Percentiles rank a stretch among this genome's conserved stretches.
Conservation (phyloP, 2,888 invertebrate genomes). For the Drosophila prostipennis region DNA sequence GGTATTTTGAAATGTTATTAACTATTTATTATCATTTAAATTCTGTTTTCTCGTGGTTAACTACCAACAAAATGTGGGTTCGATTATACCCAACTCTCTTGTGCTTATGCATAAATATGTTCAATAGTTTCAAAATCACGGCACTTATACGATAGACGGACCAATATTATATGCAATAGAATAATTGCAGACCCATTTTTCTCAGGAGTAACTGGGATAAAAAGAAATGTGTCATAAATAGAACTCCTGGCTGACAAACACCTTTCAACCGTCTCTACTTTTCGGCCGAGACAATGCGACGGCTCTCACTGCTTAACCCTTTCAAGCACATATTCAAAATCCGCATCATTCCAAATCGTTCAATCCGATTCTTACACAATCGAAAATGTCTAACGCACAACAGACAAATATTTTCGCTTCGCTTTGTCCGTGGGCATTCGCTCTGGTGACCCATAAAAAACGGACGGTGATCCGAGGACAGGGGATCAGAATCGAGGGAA, state of each 20-base stretch:
- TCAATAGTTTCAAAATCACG: too few species aligned
- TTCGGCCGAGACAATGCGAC: conserved; percentile 24
- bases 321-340: conserved; percentile 40
- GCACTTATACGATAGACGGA: too few species aligned
- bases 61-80: too few species aligned
- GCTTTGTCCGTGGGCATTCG: conserved; percentile 51
- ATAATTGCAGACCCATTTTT: too few species aligned
- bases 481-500: conserved; percentile 1
- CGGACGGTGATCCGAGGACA: conserved; percentile 1
- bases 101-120: too few species aligned
- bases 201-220: neutral
- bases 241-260: neutral
- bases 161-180: too few species aligned
- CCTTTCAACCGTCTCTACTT: neutral
- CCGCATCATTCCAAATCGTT: conserved; percentile 47
- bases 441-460: conserved; percentile 68
- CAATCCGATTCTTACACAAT: conserved; percentile 52
- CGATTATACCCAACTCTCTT: too few species aligned
- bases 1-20: too few species aligned
- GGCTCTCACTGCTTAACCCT: conserved; percentile 8
- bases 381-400: conserved; percentile 37
- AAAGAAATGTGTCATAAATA: neutral
- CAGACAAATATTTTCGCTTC: conserved; percentile 55
- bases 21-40: too few species aligned
- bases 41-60: too few species aligned